Base-by-base conservation (phyloP, 2,113 vertebrate species). In the Hemiscyllium ocellatum region DNA sequence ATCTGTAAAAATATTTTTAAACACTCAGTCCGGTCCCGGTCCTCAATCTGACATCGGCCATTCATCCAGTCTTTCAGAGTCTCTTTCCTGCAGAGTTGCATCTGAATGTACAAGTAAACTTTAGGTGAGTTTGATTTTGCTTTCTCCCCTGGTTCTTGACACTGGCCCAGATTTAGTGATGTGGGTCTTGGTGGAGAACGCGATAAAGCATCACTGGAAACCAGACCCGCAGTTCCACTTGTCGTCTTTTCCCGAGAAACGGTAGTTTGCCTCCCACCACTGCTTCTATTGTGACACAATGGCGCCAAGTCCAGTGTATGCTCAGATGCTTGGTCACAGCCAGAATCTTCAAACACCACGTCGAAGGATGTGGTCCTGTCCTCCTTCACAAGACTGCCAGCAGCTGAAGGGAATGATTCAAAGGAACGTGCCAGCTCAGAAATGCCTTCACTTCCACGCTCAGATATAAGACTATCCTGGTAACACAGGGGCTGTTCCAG, bases 31-130 rank as follows among this genome's bases (percentile, higher is more conserved):
- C 98, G 98, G 80, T 98, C 98, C 89, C 99, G 97, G 90, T 99
- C 98, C 96, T 99, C 98, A 1, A 99, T 97, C 47, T 97, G 95
- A 72, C 98, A 98, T 47, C 99, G 98, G 95, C 98, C 97, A 94
- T 97, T 98, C 99, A 99, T 98, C 99, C 99, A 99, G 98, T 99
- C 99, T 96, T 99, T 99, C 85, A 99, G 98, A 97, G 99, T 99
- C 97, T 99, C 99, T 96, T 99, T 99, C 85, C 99, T 96, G 97
- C 99, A 99, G 78, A 99, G 98, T 97, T 99, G 99, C 99, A 99
- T 99, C 97, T 99, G 99, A 96, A 99, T 99, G 97, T 99, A 99
- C 96, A 99, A 98, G 96, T 99, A 99, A 76, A 99, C 98, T 97
- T 99, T 99, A 0, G 99, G 99, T 0, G 99, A 99, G 26, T 98